Conservation (phyloP, 2,113 vertebrate species). For the Gila orcuttii region DNA sequence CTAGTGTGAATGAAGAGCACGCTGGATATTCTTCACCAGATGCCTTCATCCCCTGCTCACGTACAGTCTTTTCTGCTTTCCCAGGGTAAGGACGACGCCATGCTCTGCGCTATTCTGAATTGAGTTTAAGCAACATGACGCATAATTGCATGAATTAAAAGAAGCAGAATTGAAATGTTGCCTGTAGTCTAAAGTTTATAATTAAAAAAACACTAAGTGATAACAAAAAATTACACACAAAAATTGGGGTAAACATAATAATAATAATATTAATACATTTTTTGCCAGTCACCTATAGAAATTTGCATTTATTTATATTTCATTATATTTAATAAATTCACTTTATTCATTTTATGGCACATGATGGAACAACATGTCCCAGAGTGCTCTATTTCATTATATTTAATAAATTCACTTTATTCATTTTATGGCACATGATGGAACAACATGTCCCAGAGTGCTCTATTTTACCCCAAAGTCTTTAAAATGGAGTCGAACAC, state of each 20-base stretch:
- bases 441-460: not conserved
- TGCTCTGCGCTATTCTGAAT: not conserved
- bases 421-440: not conserved
- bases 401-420: not conserved
- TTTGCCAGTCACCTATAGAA: not conserved
- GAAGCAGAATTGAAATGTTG: not conserved
- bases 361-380: not conserved
- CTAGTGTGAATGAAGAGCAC: constrained; percentile 59
- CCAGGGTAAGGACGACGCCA: constrained; percentile 65
- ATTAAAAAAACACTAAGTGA: not conserved
- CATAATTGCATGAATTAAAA: not conserved
- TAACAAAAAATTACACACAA: not conserved
- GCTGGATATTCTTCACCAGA: constrained; percentile 55
- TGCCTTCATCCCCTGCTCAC: constrained; percentile 60
- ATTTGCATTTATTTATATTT: not conserved
- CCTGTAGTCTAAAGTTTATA: not conserved
- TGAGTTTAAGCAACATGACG: not conserved
- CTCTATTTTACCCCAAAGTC: not conserved
- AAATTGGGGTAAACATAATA: not conserved
- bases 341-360: not conserved
- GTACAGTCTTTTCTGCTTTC: constrained; percentile 59
- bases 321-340: not conserved
- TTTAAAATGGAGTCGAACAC: not conserved
- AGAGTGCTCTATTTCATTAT: not conserved
- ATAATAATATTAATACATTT: not conserved